Percentiles rank a stretch among this genome's conserved stretches.
Evolutionary conservation across 2,113 vertebrate genomes (phyloP).

Genomic region (Ciconia stormi): DNA sequence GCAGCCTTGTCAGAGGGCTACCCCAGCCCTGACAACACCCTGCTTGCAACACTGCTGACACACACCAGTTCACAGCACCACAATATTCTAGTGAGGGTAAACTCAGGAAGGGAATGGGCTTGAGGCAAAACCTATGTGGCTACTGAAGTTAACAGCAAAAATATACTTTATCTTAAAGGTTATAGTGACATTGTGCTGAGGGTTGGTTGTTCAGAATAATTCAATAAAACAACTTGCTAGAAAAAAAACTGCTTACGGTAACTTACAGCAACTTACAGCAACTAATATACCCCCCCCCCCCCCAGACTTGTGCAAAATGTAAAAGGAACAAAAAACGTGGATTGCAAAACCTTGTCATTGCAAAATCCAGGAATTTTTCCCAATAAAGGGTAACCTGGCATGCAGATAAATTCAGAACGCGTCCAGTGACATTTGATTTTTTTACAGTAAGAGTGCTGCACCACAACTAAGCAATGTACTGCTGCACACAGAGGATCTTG

Average conservation of each 20-base stretch:
- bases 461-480: not conserved
- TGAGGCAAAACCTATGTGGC: not conserved
- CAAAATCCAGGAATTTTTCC: not conserved
- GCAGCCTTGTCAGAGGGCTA: not conserved
- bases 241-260: not conserved
- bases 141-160: not conserved
- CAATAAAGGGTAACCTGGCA: not conserved
- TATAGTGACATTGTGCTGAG: not conserved
- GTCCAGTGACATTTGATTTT: not conserved
- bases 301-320: not conserved
- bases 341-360: not conserved
- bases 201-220: not conserved
- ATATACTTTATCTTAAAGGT: not conserved
- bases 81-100: not conserved
- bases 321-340: not conserved
- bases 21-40: not conserved
- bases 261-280: not conserved
- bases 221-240: not conserved
- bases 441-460: not conserved
- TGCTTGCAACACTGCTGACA: not conserved
- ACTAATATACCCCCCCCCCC: too few species aligned
- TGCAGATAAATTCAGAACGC: not conserved
- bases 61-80: accelerated
- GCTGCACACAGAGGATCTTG: not conserved
- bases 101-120: not conserved